A percentile compares a stretch with the other conserved stretches of the same genome.
Evolutionary conservation across 2,888 invertebrate genomes (phyloP).

Genomic region (Mesopsocus fuscifrons): DNA sequence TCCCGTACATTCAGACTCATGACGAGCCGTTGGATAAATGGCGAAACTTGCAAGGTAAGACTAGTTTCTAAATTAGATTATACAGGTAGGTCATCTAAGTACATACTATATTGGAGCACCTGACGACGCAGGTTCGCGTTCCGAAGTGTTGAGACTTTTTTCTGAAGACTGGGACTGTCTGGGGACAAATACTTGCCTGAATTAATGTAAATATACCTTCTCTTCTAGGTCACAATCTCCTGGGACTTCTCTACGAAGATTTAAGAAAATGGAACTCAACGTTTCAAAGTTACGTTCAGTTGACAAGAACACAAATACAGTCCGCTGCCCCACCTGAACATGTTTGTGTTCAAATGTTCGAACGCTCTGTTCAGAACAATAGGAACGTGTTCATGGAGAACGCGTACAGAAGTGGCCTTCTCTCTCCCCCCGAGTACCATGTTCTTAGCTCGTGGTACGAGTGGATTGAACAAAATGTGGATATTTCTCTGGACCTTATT

Average conservation of each 20-base stretch:
- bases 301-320: conserved; percentile 25
- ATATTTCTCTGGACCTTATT: conserved; percentile 28
- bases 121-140: too few species aligned
- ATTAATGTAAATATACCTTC: too few species aligned
- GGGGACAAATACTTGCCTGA: too few species aligned
- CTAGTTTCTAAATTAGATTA: too few species aligned
- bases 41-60: conserved; percentile 39
- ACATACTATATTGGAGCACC: too few species aligned
- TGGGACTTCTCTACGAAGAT: conserved; percentile 30
- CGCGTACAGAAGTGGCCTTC: conserved; percentile 23
- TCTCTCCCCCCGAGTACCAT: conserved; percentile 26
- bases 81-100: conserved; percentile 56
- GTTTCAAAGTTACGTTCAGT: conserved; percentile 33
- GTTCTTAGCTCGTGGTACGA: conserved; percentile 30
- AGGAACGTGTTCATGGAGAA: conserved; percentile 29
- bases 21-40: conserved; percentile 71
- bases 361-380: conserved; percentile 24
- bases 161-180: too few species aligned
- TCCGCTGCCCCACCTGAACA: conserved; percentile 21
- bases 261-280: conserved; percentile 28
- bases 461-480: conserved; percentile 25
- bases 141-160: too few species aligned
- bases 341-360: conserved; percentile 21
- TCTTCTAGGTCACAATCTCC: conserved; percentile 20
- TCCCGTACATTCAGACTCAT: conserved; percentile 40